These are phyloP conservation scores for Whitmania pigra DNA, from an alignment of 1,140 invertebrate genomes.

Conservation along the genomic window DNA sequence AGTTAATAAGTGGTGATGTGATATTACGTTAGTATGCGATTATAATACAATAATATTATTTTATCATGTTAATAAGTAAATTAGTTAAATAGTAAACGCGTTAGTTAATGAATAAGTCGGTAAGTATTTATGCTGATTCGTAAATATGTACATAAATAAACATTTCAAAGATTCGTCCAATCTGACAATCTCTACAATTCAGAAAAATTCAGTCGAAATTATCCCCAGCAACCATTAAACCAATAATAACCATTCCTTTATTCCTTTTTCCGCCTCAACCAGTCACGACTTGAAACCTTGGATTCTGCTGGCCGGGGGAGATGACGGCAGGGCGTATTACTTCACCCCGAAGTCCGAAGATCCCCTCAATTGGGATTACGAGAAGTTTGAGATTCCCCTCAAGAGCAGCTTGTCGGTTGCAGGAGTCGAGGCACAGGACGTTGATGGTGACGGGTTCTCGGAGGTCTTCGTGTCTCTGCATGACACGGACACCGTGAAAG, in stretches of 20 bases:
- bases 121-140: too few species aligned
- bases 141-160: too few species aligned
- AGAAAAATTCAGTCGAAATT: not conserved
- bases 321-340: constrained; percentile 7
- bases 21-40: too few species aligned
- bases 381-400: not conserved
- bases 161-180: too few species aligned
- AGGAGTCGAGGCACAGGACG: not conserved
- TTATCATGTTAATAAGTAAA: too few species aligned
- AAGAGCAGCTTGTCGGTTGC: not conserved
- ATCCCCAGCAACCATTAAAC: not conserved
- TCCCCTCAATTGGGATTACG: not conserved
- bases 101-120: too few species aligned
- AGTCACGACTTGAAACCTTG: not conserved
- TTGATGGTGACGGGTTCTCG: not conserved
- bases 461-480: constrained; percentile 14
- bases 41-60: too few species aligned
- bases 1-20: too few species aligned
- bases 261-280: not conserved
- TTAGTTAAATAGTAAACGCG: too few species aligned
- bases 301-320: constrained; percentile 9
- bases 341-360: constrained; percentile 1
- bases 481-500: not conserved
- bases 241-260: not conserved
- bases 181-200: not conserved